A percentile compares a stretch with the other conserved stretches of the same genome.
Evolutionary conservation across 2,797 vertebrate genomes (phyloP).

Genomic region (Pangasius larnaudii): DNA sequence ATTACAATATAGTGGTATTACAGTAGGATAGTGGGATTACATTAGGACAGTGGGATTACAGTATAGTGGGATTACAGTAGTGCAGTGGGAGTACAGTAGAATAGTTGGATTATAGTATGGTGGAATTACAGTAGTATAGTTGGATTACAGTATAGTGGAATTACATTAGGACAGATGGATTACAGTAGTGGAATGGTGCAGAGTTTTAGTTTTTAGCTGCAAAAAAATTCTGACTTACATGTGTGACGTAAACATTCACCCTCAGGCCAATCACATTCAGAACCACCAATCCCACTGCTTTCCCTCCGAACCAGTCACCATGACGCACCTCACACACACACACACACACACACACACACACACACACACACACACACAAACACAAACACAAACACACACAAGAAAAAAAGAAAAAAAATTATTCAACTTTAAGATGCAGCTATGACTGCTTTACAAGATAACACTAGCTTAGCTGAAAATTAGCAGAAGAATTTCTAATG

Average conservation of each 20-base stretch:
- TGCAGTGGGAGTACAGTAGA: not conserved
- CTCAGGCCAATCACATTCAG: constrained; percentile 71
- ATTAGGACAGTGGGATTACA: no score
- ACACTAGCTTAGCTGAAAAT: no score
- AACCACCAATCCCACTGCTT: constrained; percentile 78
- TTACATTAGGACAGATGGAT: not conserved
- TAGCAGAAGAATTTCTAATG: no score
- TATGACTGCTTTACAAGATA: no score
- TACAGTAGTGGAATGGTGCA: not conserved
- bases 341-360: not conserved
- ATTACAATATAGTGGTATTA: no score
- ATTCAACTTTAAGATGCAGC: not conserved
- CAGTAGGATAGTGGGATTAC: no score
- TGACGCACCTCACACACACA: constrained; percentile 70
- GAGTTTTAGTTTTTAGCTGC: no score
- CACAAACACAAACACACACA: not conserved
- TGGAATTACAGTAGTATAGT: not conserved
- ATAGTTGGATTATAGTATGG: not conserved
- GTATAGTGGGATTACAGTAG: no score
- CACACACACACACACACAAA: constrained; percentile 10
- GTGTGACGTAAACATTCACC: constrained; percentile 79
- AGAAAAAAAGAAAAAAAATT: no score
- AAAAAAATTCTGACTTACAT: constrained; percentile 70
- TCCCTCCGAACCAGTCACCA: constrained; percentile 84
- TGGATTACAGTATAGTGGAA: not conserved